Base-by-base conservation (phyloP, 2,888 invertebrate genomes). In the Nephrotoma flavescens region DNA sequence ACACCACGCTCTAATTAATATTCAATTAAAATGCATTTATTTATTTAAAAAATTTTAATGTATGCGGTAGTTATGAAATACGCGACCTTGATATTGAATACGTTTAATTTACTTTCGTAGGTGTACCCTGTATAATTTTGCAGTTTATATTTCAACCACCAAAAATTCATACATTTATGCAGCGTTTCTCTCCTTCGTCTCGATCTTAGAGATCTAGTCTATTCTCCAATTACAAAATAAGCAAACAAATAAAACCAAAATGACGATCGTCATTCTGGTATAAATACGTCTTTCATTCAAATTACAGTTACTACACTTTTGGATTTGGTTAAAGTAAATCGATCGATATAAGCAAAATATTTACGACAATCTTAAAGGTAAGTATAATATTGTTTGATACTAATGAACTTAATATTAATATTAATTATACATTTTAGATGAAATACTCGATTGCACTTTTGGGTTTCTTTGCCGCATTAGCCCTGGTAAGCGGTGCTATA, bases 381-480 rank as follows among this genome's bases (percentile, higher is more conserved):
- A 31, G 31, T 31, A n/a, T n/a, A 71, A 31, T 57, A 57, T 2
- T 6, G 3, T 31, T 71, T 71, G 19, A 4, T 57, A 71, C 6
- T 15, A 31, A 71, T 31, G 6, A 31, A 71, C 4, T 31, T 31
- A 11, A 11, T 52, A 31, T 15, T 52, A 52, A 52, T 15, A 15
- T 52, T 83, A 41, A 41, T 84, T 15, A 15, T 84, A 41, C 31
- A 83, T 42, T 42, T 83, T 5, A 88, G 87, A 88, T 88, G 87
- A 87, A 87, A 87, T 87, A 87, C 85, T 45, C 84, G 41, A 41
- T 87, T 86, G 87, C 85, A 86, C 86, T 87, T 44, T 42, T 88
- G 11, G 87, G 86, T n/a, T 47, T 87, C 9, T 47, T 86, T 41
- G 83, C 86, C 9, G 19, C 52, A 2, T 9, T 86, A 42, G 87